A percentile compares a stretch with the other conserved stretches of the same genome.
Conservation (phyloP, 2,888 invertebrate species). For the Oxycera nigricornis region DNA sequence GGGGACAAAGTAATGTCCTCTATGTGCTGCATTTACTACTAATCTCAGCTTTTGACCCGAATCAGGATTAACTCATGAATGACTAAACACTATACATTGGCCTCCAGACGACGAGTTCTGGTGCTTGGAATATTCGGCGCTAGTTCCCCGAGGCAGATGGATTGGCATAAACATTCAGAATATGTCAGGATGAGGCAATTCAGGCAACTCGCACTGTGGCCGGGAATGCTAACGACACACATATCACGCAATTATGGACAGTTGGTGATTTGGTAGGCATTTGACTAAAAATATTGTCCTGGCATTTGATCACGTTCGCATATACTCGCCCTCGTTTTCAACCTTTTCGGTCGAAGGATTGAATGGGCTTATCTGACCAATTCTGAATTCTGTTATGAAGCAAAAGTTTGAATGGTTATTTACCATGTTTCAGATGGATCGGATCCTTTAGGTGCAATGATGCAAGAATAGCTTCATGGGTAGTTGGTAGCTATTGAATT, state of each 20-base stretch:
- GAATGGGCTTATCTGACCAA: slow-evolving; percentile 7
- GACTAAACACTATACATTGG: slow-evolving; percentile 17
- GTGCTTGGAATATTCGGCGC: neutral
- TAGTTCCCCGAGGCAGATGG: slow-evolving; percentile 13
- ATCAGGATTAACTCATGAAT: slow-evolving; percentile 35
- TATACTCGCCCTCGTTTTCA: neutral
- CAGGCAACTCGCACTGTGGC: neutral
- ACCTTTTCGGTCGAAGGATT: slow-evolving; percentile 5
- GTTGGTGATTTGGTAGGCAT: slow-evolving; percentile 41
- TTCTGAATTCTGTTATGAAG: neutral
- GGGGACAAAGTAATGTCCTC: neutral
- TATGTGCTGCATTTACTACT: slow-evolving; percentile 17
- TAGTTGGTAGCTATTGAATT: too few species aligned
- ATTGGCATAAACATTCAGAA: slow-evolving; percentile 37
- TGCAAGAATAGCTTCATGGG: too few species aligned
- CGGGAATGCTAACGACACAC: slow-evolving; percentile 42
- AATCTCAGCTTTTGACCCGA: slow-evolving; percentile 28
- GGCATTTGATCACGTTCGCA: slow-evolving; percentile 19
- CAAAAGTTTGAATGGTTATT: neutral
- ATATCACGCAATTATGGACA: slow-evolving; percentile 46
- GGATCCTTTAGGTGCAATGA: neutral
- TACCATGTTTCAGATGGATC: neutral
- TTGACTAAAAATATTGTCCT: slow-evolving; percentile 26
- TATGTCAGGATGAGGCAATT: slow-evolving; percentile 17
- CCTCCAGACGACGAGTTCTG: neutral